These are phyloP conservation scores for Odontesthes bonariensis DNA, from an alignment of 2,113 vertebrate species.

Conservation along the genomic window DNA sequence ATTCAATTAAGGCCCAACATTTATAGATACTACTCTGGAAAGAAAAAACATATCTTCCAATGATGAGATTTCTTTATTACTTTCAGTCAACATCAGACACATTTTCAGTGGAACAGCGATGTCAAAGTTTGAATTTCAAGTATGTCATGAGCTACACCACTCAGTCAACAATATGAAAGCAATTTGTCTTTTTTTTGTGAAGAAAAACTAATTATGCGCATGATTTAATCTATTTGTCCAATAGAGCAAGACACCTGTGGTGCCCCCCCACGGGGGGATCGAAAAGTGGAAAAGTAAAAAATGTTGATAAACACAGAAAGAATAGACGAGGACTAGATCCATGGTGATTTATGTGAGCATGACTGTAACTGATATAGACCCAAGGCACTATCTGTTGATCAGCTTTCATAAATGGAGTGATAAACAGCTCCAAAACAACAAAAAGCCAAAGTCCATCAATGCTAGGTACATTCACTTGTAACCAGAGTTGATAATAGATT, in stretches of 20 bases:
- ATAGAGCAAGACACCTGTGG: slow-evolving; percentile 55
- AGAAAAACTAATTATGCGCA: slow-evolving; percentile 23
- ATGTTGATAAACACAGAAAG: slow-evolving; percentile 24
- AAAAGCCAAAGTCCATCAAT: slow-evolving; percentile 61
- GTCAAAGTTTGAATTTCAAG: slow-evolving; percentile 12
- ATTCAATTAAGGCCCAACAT: not conserved
- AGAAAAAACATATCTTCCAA: not conserved
- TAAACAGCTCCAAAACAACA: slow-evolving; percentile 75
- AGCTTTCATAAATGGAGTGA: slow-evolving; percentile 66
- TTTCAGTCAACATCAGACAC: not conserved
- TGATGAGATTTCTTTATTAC: not conserved
- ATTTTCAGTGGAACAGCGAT: not conserved
- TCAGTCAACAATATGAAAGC: not conserved
- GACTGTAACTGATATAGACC: slow-evolving; percentile 73
- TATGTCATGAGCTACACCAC: not conserved
- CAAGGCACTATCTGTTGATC: slow-evolving; percentile 73
- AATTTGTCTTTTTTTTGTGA: not conserved
- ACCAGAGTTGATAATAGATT: slow-evolving; percentile 75
- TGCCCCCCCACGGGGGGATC: not conserved
- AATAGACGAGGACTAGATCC: slow-evolving; percentile 47
- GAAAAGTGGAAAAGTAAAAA: slow-evolving; percentile 47
- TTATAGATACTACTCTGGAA: not conserved
- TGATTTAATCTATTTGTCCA: slow-evolving; percentile 58
- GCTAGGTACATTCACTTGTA: slow-evolving; percentile 28
- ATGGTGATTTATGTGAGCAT: slow-evolving; percentile 54